phyloP scores from a whole-genome alignment of 2,888 invertebrate genomes.

The Myopa tessellatipennis region DNA sequence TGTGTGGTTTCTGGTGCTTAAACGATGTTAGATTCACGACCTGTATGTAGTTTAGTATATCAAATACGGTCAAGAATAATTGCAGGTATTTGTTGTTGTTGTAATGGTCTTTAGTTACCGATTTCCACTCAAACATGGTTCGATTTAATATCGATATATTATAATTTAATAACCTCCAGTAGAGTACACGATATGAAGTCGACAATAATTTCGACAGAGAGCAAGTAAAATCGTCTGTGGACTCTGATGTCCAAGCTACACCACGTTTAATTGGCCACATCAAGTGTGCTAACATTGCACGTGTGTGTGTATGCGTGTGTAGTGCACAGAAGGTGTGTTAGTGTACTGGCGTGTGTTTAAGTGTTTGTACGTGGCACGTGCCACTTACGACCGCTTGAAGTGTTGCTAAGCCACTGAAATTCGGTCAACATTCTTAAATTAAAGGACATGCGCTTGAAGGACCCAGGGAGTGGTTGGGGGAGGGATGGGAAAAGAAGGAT shows the following conservation, averaged over 20 bases:
- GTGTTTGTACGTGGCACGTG: not conserved
- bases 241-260: no score
- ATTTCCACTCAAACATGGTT: no score
- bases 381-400: slow-evolving; percentile 14
- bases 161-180: not conserved
- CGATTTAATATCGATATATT: not conserved
- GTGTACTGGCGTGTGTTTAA: not conserved
- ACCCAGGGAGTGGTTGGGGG: not conserved
- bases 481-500: not conserved
- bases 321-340: no score
- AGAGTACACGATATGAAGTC: not conserved
- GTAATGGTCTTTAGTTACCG: no score
- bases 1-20: no score
- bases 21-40: not conserved
- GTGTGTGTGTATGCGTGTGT: not conserved
- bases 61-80: no score
- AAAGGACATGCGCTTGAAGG: slow-evolving; percentile 2
- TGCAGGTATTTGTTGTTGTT: no score
- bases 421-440: slow-evolving; percentile 30
- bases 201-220: not conserved
- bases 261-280: no score
- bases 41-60: not conserved
- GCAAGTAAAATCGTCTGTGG: no score
- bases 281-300: no score
- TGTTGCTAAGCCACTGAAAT: slow-evolving; percentile 29